Percentiles rank a stretch among this genome's conserved stretches.
These are phyloP conservation scores for Naja naja DNA, from an alignment of 2,113 vertebrate species.

Conservation along the genomic window DNA sequence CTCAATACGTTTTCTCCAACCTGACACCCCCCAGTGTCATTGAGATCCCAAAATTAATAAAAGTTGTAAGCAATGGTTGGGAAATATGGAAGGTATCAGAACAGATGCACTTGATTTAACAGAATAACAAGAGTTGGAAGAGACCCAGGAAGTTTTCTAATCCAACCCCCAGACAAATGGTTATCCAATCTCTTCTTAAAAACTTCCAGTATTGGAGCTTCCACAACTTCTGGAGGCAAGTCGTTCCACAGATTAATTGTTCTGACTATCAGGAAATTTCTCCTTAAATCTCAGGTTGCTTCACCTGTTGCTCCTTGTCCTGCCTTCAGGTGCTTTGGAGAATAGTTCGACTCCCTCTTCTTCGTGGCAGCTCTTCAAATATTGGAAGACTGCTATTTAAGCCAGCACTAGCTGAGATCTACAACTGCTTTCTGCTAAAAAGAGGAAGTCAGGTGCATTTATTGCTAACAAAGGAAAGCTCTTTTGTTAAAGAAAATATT, in stretches of 20 bases:
- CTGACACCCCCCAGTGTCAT: background rate
- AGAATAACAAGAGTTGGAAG: background rate
- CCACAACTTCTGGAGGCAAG: background rate
- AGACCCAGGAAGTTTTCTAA: background rate
- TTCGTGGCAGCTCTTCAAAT: background rate
- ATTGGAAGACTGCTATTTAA: background rate
- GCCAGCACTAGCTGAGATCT: conserved; percentile 38
- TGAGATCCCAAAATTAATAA: background rate
- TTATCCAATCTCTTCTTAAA: background rate
- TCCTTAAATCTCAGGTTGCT: background rate
- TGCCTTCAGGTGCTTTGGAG: background rate
- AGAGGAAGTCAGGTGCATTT: conserved; percentile 34
- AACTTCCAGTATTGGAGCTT: background rate
- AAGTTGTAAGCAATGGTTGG: background rate
- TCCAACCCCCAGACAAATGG: background rate
- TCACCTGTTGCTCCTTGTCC: background rate
- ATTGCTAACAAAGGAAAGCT: conserved; percentile 37
- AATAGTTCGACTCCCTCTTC: fast-evolving
- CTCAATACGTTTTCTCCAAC: background rate
- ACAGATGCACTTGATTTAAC: background rate
- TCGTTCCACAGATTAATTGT: background rate
- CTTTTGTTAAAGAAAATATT: conserved; percentile 15
- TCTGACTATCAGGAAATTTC: background rate
- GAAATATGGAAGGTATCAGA: background rate
- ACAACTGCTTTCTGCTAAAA: conserved; percentile 46